These are phyloP conservation scores for Zoanthus sociatus DNA, from an alignment of 92 coral and sea anemone species.

Conservation along the genomic window DNA sequence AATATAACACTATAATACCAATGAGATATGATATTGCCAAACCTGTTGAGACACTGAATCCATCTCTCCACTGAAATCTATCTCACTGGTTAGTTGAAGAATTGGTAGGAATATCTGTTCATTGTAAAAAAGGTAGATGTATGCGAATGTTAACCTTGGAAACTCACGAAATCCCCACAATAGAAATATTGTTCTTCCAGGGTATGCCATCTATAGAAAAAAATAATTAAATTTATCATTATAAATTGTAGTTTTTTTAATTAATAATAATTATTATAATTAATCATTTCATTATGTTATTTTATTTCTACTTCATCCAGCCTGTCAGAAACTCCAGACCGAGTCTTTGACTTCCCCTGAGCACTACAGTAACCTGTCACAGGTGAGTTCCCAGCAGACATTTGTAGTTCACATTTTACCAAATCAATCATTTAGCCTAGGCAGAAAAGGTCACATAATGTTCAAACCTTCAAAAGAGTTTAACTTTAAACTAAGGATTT, in stretches of 20 bases:
- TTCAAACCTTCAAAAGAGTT: no score
- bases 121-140: slow-evolving; percentile 66
- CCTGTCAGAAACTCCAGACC: no score
- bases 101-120: slow-evolving; percentile 83
- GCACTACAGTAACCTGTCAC: no score
- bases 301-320: no score
- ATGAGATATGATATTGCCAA: background rate
- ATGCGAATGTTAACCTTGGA: slow-evolving; percentile 84
- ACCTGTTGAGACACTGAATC: slow-evolving; percentile 20
- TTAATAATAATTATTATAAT: no score
- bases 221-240: background rate
- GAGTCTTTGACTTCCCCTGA: no score
- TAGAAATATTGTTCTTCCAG: slow-evolving; percentile 72
- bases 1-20: background rate
- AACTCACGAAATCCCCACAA: slow-evolving; percentile 92
- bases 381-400: background rate
- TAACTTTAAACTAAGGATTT: no score
- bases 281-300: no score
- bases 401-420: no score
- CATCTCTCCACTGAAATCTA: slow-evolving; percentile 37
- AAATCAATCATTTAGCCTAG: no score
- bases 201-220: slow-evolving; percentile 69
- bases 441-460: no score
- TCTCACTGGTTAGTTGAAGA: slow-evolving; percentile 71
- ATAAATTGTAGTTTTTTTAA: background rate